Evolutionary conservation across 2,113 vertebrate species (phyloP), one percentile per base, ranked within the genome.

Genomic region (Scomber japonicus): DNA sequence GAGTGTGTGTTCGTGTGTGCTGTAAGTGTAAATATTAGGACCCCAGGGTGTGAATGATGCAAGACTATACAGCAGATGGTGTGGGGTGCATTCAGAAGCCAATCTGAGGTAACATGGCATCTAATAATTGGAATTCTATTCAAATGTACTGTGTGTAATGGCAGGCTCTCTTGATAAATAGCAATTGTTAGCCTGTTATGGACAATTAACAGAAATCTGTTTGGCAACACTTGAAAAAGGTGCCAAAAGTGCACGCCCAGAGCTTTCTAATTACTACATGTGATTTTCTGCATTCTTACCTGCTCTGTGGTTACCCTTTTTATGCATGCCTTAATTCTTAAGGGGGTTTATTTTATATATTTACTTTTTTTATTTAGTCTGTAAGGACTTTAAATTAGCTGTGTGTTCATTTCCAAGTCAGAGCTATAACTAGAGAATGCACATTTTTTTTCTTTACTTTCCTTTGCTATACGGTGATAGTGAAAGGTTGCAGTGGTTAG

Each of bases 241-340:
- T 48, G 66, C 69, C 76, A 83, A 69, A 66, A 45, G 51, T 59
- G 49, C 15, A 84, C 81, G 86, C 80, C 80, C 66, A 71, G 6
- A 21, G 53, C 63, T 67, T 51, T 57, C 53, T 81, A 86, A 91
- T 91, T 86, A 73, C 56, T 19, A 19, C 27, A 56, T 83, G 75
- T 82, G 19, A 84, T 91, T 92, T 90, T 82, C 88, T 89, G 87
- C 89, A 84, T 91, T 91, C 79, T 66, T 90, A 86, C 81, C 74
- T 76, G 63, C 68, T 75, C 44, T 78, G 78, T 14, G 74, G 66
- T 81, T 55, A 44, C 66, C 35, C 35, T 60, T 79, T 77, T 80
- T 59, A 44, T 44, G 40, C 27, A 74, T 12, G 30, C 48, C 35
- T 70, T 54, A 7, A 49, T 65, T 72, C 63, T 74, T 57, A 30